Percentiles rank a stretch among this genome's conserved stretches.
Evolutionary conservation across 2,113 vertebrate species (phyloP).

Genomic region (Mesitornis unicolor): DNA sequence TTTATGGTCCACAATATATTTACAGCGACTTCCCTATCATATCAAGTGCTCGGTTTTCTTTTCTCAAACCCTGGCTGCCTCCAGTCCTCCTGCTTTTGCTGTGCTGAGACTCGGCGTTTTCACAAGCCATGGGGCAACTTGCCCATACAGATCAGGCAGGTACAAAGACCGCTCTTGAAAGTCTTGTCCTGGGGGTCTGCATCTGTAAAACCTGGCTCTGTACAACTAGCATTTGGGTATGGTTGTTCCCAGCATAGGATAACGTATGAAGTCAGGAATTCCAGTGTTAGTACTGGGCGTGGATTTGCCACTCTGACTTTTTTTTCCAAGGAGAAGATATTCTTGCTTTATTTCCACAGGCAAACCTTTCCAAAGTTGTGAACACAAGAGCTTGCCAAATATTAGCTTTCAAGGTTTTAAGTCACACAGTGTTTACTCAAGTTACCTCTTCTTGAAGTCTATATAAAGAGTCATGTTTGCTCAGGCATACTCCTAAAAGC

Average conservation of each 20-base stretch:
- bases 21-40: not conserved
- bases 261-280: conserved; percentile 17
- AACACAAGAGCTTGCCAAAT: conserved; percentile 72
- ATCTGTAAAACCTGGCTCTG: conserved; percentile 32
- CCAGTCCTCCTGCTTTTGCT: not conserved
- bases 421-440: conserved; percentile 55
- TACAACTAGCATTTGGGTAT: not conserved
- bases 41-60: fast-evolving
- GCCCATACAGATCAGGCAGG: not conserved
- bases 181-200: conserved; percentile 32
- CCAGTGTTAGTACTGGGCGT: not conserved
- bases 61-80: not conserved
- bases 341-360: conserved; percentile 69
- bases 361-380: conserved; percentile 67
- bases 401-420: conserved; percentile 73
- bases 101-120: not conserved
- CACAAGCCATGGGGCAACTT: not conserved
- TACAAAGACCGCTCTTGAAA: not conserved
- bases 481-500: conserved; percentile 53
- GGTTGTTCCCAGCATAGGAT: not conserved
- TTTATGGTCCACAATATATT: not conserved
- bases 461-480: conserved; percentile 68
- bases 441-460: conserved; percentile 64
- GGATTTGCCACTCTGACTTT: not conserved
- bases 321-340: conserved; percentile 37